A percentile compares a stretch with the other conserved stretches of the same genome.
Evolutionary conservation across 2,888 invertebrate species (phyloP).

Genomic region (Elmis aenea): DNA sequence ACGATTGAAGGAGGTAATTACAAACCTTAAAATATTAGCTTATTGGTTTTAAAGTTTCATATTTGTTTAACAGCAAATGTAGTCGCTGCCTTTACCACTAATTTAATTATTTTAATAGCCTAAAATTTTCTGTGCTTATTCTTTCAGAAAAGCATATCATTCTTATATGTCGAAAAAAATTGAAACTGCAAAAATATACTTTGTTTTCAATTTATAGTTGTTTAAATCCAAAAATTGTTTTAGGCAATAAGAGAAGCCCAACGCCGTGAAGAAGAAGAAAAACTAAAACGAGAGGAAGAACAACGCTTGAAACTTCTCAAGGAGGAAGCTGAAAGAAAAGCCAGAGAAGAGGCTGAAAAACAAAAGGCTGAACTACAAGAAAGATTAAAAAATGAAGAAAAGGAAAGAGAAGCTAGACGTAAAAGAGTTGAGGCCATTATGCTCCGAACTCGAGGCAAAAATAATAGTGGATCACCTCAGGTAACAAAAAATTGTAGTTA

Average conservation of each 20-base stretch:
- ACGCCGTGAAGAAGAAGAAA: slow-evolving; percentile 74
- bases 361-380: slow-evolving; percentile 79
- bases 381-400: slow-evolving; percentile 78
- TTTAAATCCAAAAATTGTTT: slow-evolving; percentile 7
- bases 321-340: slow-evolving; percentile 73
- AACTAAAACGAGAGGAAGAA: slow-evolving; percentile 62
- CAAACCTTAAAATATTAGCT: too few species aligned
- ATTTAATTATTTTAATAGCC: too few species aligned
- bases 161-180: too few species aligned
- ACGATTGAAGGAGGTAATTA: slow-evolving; percentile 77
- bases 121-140: too few species aligned
- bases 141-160: too few species aligned
- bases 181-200: too few species aligned
- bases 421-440: slow-evolving; percentile 91
- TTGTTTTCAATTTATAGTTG: too few species aligned
- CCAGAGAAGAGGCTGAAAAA: slow-evolving; percentile 81
- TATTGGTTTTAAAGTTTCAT: background rate
- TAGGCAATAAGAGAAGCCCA: slow-evolving; percentile 65
- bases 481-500: slow-evolving; percentile 15
- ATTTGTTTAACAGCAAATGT: slow-evolving; percentile 1
- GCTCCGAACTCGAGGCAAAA: slow-evolving; percentile 71
- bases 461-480: slow-evolving; percentile 25
- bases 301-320: slow-evolving; percentile 60
- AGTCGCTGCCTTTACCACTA: too few species aligned
- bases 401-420: slow-evolving; percentile 80